phyloP scores from a whole-genome alignment of 92 coral and sea anemone genomes.

The Parazoanthus swiftii region DNA sequence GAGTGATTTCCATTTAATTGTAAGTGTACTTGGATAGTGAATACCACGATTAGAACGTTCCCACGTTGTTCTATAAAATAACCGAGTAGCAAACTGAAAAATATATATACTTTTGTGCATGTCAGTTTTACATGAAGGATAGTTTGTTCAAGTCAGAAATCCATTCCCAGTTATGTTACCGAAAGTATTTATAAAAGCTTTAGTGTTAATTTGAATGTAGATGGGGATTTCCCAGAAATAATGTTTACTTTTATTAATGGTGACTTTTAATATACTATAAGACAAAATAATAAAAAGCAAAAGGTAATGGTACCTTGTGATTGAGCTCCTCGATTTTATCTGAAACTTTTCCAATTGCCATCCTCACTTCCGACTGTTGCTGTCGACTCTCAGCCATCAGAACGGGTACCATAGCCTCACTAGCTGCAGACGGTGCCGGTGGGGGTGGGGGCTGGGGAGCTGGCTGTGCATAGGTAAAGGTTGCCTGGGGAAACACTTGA shows the following conservation, averaged over 20 bases:
- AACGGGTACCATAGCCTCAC: conserved; percentile 95
- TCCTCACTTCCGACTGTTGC: conserved; percentile 93
- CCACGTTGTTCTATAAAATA: too few relatives aligned
- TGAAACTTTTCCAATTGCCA: conserved; percentile 85
- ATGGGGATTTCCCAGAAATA: too few relatives aligned
- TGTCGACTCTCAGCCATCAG: conserved; percentile 98
- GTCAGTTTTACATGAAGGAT: too few relatives aligned
- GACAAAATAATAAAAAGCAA: too few relatives aligned
- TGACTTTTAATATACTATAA: too few relatives aligned
- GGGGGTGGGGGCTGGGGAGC: conserved; percentile 61
- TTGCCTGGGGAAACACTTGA: conserved; percentile 57
- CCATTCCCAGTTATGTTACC: neutral
- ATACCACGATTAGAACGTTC: neutral
- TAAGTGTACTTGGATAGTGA: neutral
- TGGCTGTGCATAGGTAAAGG: conserved; percentile 59
- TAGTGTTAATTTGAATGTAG: too few relatives aligned
- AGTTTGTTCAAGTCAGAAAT: neutral
- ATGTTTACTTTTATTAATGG: too few relatives aligned
- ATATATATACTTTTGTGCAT: too few relatives aligned
- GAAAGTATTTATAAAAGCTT: too few relatives aligned
- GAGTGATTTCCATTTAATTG: neutral
- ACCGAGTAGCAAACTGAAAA: too few relatives aligned
- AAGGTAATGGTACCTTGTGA: conserved; percentile 63
- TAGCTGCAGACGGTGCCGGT: conserved; percentile 71
- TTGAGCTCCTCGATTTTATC: conserved; percentile 89